Conservation (phyloP, 2,888 invertebrate species). For the Serrognathus titanus region DNA sequence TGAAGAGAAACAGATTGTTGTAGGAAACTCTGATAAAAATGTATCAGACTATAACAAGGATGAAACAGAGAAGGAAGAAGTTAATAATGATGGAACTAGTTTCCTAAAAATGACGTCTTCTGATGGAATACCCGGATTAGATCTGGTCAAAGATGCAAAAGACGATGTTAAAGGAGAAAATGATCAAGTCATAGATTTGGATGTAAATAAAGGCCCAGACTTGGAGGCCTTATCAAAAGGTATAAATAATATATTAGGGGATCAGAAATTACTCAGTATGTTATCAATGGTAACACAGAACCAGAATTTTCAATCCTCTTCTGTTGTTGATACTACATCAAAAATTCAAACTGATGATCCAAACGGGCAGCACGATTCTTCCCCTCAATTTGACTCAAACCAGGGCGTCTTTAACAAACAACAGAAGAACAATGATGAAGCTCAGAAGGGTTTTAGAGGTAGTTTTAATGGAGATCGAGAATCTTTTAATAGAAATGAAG, state of each 20-base stretch:
- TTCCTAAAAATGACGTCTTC: conserved; percentile 30
- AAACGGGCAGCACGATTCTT: conserved; percentile 2
- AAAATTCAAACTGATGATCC: conserved; percentile 8
- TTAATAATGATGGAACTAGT: conserved; percentile 13
- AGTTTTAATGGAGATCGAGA: conserved; percentile 11
- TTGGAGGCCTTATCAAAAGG: conserved; percentile 61
- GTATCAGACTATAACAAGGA: no score
- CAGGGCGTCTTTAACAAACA: conserved; percentile 1
- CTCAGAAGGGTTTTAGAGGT: conserved; percentile 6
- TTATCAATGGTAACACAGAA: conserved; percentile 50
- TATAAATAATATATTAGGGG: conserved; percentile 60
- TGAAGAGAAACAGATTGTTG: background rate
- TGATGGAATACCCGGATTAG: conserved; percentile 70
- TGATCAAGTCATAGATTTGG: conserved; percentile 1
- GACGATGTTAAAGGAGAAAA: conserved; percentile 21
- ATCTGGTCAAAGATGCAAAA: conserved; percentile 58
- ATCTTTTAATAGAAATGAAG: conserved; percentile 9
- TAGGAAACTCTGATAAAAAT: background rate
- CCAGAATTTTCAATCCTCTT: conserved; percentile 27
- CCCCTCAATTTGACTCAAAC: conserved; percentile 7
- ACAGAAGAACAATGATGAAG: conserved; percentile 10
- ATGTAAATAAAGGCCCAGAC: conserved; percentile 47
- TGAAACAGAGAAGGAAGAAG: conserved; percentile 7
- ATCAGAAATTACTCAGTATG: conserved; percentile 62
- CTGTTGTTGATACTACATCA: conserved; percentile 39